Evolutionary conservation across 2,888 invertebrate genomes (phyloP).

Genomic region (Anticlea derivata): DNA sequence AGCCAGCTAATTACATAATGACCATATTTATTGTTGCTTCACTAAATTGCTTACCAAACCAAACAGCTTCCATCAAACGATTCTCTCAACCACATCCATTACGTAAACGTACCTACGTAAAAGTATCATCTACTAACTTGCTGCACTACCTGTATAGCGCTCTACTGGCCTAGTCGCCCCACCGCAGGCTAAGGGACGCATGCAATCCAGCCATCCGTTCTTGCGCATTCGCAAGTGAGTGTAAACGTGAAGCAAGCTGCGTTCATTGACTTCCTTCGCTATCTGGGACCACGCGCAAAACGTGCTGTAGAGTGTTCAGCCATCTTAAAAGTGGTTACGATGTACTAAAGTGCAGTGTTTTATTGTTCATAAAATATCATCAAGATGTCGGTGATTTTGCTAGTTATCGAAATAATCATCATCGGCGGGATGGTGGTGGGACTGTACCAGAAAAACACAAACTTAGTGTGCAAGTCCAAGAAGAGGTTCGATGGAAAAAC

Average conservation of each 20-base stretch:
- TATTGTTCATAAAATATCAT: background rate
- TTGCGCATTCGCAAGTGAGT: conserved; percentile 46
- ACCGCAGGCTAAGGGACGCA: conserved; percentile 17
- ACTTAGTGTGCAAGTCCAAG: conserved; percentile 68
- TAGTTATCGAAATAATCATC: conserved; percentile 49
- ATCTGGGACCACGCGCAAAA: conserved; percentile 29
- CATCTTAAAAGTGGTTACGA: background rate
- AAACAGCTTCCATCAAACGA: background rate
- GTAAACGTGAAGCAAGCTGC: conserved; percentile 26
- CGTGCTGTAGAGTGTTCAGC: background rate
- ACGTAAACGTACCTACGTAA: background rate
- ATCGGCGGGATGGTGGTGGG: conserved; percentile 57
- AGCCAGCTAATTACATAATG: no score
- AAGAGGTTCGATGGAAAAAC: conserved; percentile 66
- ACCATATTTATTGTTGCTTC: background rate
- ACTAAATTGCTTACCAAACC: background rate
- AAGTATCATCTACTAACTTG: no score
- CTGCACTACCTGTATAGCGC: background rate
- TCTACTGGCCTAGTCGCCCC: conserved; percentile 6
- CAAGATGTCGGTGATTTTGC: conserved; percentile 50
- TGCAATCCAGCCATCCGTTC: conserved; percentile 43
- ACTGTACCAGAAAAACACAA: conserved; percentile 70
- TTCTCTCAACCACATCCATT: conserved; percentile 15
- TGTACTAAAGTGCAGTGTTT: background rate
- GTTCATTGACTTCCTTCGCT: conserved; percentile 39